A percentile compares a stretch with the other conserved stretches of the same genome.
Evolutionary conservation across 2,113 vertebrate genomes (phyloP).

Genomic region (Fregata magnificens): DNA sequence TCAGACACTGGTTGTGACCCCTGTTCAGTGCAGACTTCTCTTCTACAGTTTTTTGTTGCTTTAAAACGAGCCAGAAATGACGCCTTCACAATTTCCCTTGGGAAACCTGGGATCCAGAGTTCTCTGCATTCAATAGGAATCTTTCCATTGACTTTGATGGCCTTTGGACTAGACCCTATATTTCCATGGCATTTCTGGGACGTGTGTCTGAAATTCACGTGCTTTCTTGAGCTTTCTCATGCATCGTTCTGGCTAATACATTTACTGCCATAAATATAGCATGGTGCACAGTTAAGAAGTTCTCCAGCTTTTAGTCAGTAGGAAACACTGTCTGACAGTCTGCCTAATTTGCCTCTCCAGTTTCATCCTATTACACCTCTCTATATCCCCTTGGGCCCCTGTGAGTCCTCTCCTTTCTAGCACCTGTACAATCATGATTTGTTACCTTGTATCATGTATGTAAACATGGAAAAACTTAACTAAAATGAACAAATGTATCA

Average conservation of each 20-base stretch:
- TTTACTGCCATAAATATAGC: not conserved
- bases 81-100: not conserved
- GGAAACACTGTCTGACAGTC: not conserved
- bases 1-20: not conserved
- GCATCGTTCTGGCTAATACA: not conserved
- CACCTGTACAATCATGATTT: not conserved
- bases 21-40: not conserved
- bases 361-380: not conserved
- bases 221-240: not conserved
- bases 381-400: not conserved
- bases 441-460: not conserved
- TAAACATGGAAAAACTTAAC: not conserved
- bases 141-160: slow-evolving; percentile 51
- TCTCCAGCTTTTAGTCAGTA: not conserved
- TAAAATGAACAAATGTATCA: slow-evolving; percentile 14
- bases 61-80: slow-evolving; percentile 25
- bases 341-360: not conserved
- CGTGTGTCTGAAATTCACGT: not conserved
- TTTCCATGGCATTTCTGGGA: slow-evolving; percentile 42
- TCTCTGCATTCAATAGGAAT: not conserved
- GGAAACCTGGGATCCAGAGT: slow-evolving; percentile 29
- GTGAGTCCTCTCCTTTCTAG: not conserved
- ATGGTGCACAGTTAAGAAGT: not conserved
- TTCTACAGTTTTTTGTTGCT: not conserved
- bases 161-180: slow-evolving; percentile 2